These are phyloP conservation scores for Apoderus coryli DNA, from an alignment of 2,888 invertebrate species.

Conservation along the genomic window DNA sequence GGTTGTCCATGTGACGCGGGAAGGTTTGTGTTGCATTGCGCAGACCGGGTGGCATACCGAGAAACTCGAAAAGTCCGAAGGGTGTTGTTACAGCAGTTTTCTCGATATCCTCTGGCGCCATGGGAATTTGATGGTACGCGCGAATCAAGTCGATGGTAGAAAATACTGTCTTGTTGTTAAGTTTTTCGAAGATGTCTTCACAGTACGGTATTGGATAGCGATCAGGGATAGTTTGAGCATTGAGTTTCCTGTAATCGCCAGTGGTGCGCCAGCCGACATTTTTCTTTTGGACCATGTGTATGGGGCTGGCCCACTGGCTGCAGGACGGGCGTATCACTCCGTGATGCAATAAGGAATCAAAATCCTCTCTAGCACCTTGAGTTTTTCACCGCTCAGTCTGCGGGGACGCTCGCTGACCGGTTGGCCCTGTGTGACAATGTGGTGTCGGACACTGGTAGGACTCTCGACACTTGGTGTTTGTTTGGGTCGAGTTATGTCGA, in stretches of 20 bases:
- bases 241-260: slow-evolving; percentile 4
- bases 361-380: not conserved
- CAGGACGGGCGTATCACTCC: slow-evolving; percentile 2
- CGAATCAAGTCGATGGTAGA: slow-evolving; percentile 7
- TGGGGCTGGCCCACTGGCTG: slow-evolving; percentile 1
- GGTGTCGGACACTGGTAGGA: not conserved
- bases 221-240: slow-evolving; percentile 3
- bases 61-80: slow-evolving; percentile 7
- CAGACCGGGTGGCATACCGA: slow-evolving; percentile 1
- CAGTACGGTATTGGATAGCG: slow-evolving; percentile 1
- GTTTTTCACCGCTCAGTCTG: not conserved
- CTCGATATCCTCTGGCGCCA: slow-evolving; percentile 2
- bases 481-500: slow-evolving; percentile 3
- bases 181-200: slow-evolving; percentile 4
- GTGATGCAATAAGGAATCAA: not conserved
- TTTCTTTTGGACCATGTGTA: slow-evolving; percentile 3
- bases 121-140: slow-evolving; percentile 4
- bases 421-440: slow-evolving; percentile 2
- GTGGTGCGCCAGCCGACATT: slow-evolving; percentile 5
- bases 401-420: slow-evolving; percentile 1
- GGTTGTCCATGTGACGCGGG: no score
- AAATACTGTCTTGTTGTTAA: no score
- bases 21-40: no score
- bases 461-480: no score
- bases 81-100: slow-evolving; percentile 5